These are phyloP conservation scores for Thalassoma bifasciatum DNA, from an alignment of 2,113 vertebrate species.

Conservation along the genomic window DNA sequence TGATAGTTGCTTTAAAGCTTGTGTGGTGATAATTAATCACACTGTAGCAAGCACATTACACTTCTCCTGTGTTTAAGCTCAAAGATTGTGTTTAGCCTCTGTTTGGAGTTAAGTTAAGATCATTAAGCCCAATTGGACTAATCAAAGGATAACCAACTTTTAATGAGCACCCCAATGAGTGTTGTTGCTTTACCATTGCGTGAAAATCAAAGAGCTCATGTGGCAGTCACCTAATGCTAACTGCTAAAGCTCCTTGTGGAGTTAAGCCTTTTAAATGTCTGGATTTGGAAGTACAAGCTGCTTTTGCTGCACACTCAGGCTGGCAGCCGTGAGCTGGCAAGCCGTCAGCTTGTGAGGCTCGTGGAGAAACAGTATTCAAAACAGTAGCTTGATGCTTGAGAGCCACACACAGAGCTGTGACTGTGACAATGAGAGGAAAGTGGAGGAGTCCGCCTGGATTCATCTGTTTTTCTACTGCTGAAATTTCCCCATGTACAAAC, in stretches of 20 bases:
- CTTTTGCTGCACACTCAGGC: conserved; percentile 42
- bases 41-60: background rate
- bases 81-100: background rate
- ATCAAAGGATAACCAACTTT: conserved; percentile 8
- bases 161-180: background rate
- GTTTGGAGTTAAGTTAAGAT: background rate
- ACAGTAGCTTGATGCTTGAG: conserved; percentile 12
- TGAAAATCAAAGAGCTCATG: conserved; percentile 38
- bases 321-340: conserved; percentile 20
- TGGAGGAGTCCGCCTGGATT: conserved; percentile 15
- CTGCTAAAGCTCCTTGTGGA: conserved; percentile 56
- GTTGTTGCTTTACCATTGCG: conserved; percentile 15
- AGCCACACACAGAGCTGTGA: conserved; percentile 36
- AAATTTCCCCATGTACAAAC: no score
- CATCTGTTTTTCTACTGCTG: background rate
- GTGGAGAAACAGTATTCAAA: conserved; percentile 24
- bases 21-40: background rate
- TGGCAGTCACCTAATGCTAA: conserved; percentile 38
- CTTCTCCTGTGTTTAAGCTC: background rate
- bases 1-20: background rate
- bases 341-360: conserved; percentile 15
- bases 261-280: conserved; percentile 63
- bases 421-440: conserved; percentile 15
- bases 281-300: conserved; percentile 65
- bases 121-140: background rate